These are phyloP conservation scores for Stenchaetothrips biformis DNA, from an alignment of 2,888 invertebrate species.

Conservation along the genomic window DNA sequence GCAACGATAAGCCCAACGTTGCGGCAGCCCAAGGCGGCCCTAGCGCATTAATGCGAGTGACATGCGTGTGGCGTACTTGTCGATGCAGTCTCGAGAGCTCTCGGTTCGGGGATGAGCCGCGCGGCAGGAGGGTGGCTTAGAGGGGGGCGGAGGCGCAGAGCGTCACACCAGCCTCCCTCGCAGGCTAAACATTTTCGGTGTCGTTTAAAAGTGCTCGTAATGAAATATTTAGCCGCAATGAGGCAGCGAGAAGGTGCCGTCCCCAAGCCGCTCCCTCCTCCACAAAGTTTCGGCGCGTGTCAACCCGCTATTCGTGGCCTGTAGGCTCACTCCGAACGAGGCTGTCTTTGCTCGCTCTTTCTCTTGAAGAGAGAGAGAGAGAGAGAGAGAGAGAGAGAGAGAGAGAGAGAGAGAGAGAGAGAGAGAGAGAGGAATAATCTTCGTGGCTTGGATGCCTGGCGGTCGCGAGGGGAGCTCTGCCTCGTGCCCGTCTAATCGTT, in stretches of 20 bases:
- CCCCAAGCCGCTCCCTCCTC: not conserved
- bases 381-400: not conserved
- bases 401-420: not conserved
- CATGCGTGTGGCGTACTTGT: too few relatives aligned
- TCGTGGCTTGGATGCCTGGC: not conserved
- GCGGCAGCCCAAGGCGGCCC: too few relatives aligned
- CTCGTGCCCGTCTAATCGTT: not conserved
- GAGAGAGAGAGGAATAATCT: not conserved
- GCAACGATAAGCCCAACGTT: not conserved
- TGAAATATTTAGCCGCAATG: constrained; percentile 16
- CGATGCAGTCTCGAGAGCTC: too few relatives aligned
- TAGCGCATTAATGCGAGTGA: too few relatives aligned
- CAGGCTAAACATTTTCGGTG: not conserved
- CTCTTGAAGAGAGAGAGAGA: not conserved
- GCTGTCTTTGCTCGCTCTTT: too few relatives aligned
- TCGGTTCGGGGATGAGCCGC: not conserved
- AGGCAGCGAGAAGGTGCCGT: not conserved
- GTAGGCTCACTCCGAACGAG: too few relatives aligned
- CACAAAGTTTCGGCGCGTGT: constrained; percentile 4
- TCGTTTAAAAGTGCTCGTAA: constrained; percentile 12
- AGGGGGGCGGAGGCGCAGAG: not conserved
- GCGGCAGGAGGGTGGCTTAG: not conserved
- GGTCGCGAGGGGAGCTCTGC: not conserved
- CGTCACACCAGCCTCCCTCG: too few relatives aligned
- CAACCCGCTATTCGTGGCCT: not conserved